Evolutionary conservation across 2,797 vertebrate species (phyloP), one percentile per base, ranked within the genome.

Genomic region (Bradypodion ventrale): DNA sequence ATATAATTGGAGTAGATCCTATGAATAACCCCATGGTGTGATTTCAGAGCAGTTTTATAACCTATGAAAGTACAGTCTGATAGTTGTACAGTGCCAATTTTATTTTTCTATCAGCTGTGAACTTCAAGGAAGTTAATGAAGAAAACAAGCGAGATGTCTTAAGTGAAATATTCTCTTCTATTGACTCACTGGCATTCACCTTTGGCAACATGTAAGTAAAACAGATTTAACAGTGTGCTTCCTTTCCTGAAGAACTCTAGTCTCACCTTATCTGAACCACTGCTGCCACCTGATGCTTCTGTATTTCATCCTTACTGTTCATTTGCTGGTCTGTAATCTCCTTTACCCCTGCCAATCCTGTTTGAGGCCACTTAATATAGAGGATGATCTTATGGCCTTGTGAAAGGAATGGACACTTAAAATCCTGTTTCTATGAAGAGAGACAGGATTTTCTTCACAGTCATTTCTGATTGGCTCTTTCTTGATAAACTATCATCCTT

Each of bases 201-300:
- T 99, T 99, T 97, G 98, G 98, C 93, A 99, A 99, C 97, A 95
- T 98, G 98, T 99, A 96, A 99, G 98, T 98, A 72, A 77, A 42
- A 78, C 72, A 42, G 19, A 81, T 56, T 84, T 69, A 86, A 86
- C 32, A 25, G 68, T 79, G 44, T 3, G 3, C 5, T 75, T 35
- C 44, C 3, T 35, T 60, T 70, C 23, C 5, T 37, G 21, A 46
- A 44, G 35, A 32, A 46, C 32, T 44, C 35, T 60, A 40, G 32
- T 27, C 6, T 83, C 25, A 42, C 42, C 44, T 25, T 63, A 32
- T 66, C 37, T 65, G 23, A 76, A 69, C 19, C 9, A 13, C 7
- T 65, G 13, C 7, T 44, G 23, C n/a, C 5, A 69, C 15, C 21
- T 56, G 44, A 65, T 37, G 25, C 37, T 59, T 66, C 65, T 9